Base-by-base conservation (phyloP, 2,888 invertebrate genomes). In the Sisyra nigra region DNA sequence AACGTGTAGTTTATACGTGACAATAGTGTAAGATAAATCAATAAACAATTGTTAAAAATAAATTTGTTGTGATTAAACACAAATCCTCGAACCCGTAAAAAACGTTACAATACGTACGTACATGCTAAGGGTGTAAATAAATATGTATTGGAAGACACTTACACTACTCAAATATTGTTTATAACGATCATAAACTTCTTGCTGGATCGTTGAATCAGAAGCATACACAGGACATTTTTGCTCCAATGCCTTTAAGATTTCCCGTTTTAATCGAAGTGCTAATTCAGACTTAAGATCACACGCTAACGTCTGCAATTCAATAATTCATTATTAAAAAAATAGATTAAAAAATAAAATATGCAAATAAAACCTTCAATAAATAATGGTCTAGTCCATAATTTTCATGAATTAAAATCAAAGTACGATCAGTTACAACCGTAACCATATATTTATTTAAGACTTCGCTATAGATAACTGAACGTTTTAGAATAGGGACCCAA, bases 361-460 rank as follows among this genome's bases (percentile, higher is more conserved):
- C 3, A 40, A 13, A 34, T 52, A 48, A 45, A 59, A 81, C 83
- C 69, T 82, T 82, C 15, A 98, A 69, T 54, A 98, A 67, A 63
- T 98, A 98, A 60, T 84, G 80, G 66, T 98, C 98, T 54, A 98
- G 85, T 7, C 98, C 97, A 65, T 81, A 82, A 56, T 84, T 74
- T 49, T 88, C 76, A 64, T 96, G 84, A 49, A 98, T 91, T 49
- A 91, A 68, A 51, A 74, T 68, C 43, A 93, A 69, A 1, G 93
- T 80, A 51, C 93, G 70, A 44, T 79, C 72, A 6, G 98, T 98
- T 1, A 94, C 80, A 4, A 79, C 72, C 1, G 91, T 75, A 2
- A 78, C 76, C 55, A 94, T 74, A 57, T 88, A 77, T 49, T 80
- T 78, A 59, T 94, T 79, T 42, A 96, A 69, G 42, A 97, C 77